Percentiles rank a stretch among this genome's conserved stretches.
Evolutionary conservation across 2,888 invertebrate genomes (phyloP).

Genomic region (Frankliniella intonsa): DNA sequence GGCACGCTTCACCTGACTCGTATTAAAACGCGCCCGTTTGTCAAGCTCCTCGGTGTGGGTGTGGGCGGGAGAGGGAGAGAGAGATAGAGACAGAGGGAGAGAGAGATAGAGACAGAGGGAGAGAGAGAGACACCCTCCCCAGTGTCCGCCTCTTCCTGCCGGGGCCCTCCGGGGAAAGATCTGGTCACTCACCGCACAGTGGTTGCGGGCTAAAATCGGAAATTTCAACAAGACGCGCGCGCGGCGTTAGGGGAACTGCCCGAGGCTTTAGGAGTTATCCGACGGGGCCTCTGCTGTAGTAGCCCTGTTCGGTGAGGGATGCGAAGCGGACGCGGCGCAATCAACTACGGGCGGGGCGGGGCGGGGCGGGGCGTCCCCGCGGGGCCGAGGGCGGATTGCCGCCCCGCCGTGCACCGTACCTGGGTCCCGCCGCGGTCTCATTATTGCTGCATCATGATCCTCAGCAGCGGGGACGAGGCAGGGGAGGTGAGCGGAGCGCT

Average conservation of each 20-base stretch:
- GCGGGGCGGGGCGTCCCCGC: not conserved
- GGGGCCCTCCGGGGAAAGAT: no score
- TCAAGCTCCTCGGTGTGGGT: no score
- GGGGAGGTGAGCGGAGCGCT: not conserved
- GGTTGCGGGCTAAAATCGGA: no score
- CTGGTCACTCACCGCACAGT: no score
- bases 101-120: not conserved
- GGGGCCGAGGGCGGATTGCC: not conserved
- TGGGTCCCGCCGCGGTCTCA: not conserved
- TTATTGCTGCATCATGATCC: not conserved
- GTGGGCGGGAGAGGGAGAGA: not conserved
- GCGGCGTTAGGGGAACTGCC: no score
- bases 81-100: not conserved
- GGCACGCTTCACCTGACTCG: no score
- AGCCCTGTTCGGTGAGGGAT: no score
- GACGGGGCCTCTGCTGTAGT: no score
- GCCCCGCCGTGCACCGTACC: not conserved
- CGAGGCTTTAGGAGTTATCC: no score
- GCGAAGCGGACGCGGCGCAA: not conserved
- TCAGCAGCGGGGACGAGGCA: not conserved
- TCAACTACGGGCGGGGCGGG: not conserved
- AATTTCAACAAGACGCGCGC: no score
- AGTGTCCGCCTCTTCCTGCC: no score
- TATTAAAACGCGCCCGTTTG: no score
- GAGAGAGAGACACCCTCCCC: not conserved